Percentiles rank a stretch among this genome's conserved stretches.
Conservation (phyloP, 2,113 vertebrate species). For the Gyps fulvus region DNA sequence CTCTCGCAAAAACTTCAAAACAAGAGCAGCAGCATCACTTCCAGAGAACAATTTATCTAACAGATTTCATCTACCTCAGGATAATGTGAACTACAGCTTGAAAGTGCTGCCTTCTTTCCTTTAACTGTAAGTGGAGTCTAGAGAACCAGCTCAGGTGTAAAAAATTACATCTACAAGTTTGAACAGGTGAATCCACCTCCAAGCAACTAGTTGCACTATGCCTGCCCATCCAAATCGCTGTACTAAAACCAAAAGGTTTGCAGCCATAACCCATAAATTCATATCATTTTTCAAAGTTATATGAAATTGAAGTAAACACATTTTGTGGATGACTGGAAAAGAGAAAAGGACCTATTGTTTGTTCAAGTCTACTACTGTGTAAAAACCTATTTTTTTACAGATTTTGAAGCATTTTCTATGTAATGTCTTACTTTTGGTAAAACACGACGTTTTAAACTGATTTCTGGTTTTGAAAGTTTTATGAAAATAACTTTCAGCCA, state of each 20-base stretch:
- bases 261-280: not conserved
- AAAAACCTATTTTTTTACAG: not conserved
- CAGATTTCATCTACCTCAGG: not conserved
- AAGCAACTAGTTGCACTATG: not conserved
- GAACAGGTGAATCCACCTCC: not conserved
- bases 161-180: not conserved
- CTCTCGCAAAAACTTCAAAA: not conserved
- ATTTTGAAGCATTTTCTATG: not conserved
- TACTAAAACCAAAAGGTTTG: not conserved
- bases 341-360: not conserved
- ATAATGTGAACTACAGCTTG: not conserved
- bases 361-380: not conserved
- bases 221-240: accelerated
- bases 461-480: not conserved
- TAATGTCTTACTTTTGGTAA: not conserved
- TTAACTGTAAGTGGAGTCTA: not conserved
- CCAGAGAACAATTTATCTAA: not conserved
- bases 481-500: not conserved
- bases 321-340: not conserved
- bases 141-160: not conserved
- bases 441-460: not conserved
- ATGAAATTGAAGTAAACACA: not conserved
- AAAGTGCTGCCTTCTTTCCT: not conserved
- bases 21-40: not conserved
- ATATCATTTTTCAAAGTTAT: not conserved